Evolutionary conservation across 2,113 vertebrate species (phyloP).

Genomic region (Phalacrocorax brasilianus): DNA sequence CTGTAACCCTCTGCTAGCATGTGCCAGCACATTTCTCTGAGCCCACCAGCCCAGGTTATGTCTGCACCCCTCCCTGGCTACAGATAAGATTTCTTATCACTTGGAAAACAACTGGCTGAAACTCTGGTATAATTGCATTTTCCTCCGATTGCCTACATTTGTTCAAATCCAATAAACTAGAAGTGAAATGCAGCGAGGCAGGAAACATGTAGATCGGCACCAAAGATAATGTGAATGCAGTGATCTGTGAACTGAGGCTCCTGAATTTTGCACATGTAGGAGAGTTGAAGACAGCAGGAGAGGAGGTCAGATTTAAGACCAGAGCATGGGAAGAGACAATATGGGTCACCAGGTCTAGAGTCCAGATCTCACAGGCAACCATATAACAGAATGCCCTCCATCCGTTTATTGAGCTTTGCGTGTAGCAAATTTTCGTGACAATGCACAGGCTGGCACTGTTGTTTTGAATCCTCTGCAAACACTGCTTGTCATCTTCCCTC

Average conservation of each 20-base stretch:
- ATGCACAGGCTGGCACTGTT: not conserved
- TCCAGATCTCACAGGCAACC: not conserved
- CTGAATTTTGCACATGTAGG: not conserved
- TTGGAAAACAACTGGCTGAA: not conserved
- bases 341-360: not conserved
- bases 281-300: not conserved
- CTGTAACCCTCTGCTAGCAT: not conserved
- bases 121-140: slow-evolving; percentile 16
- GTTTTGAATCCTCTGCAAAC: not conserved
- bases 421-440: not conserved
- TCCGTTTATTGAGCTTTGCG: not conserved
- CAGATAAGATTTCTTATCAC: not conserved
- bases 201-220: slow-evolving; percentile 16
- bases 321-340: not conserved
- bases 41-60: not conserved
- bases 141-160: slow-evolving; percentile 40
- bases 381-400: not conserved
- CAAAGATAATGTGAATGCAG: slow-evolving; percentile 1
- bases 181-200: slow-evolving; percentile 7
- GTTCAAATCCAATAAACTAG: slow-evolving; percentile 42
- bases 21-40: not conserved
- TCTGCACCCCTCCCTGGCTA: not conserved
- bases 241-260: not conserved
- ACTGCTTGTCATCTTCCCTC: not conserved
- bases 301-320: not conserved